Evolutionary conservation across 2,888 invertebrate genomes (phyloP), one percentile per base, ranked within the genome.

Genomic region (Leptura quadrifasciata): DNA sequence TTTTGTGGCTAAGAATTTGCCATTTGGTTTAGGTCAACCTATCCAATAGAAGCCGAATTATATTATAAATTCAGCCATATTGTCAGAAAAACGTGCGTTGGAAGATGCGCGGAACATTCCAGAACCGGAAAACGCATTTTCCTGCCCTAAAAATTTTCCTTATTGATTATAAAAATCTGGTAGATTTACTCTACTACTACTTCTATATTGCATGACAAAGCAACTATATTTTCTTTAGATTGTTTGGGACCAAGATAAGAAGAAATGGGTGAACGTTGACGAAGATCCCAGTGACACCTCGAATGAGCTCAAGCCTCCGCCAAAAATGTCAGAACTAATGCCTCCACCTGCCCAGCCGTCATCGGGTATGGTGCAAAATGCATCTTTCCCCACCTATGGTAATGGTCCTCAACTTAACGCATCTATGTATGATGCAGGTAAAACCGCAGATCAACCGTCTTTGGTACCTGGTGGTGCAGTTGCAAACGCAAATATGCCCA

Each of bases 221-320:
- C n/a, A n/a, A 47, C 27, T n/a, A n/a, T 39, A 3, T 39, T 4
- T n/a, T 47, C 81, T 83, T 55, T 88, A 96, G 96, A 98, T 98
- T 91, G 95, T 98, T 71, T 98, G 97, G 97, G 97, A 98, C 91
- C 91, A 94, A 74, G 93, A 93, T n/a, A 93, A 92, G 85, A 95
- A 97, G 87, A 93, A 93, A 82, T 98, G 98, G 98, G 92, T 93
- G 67, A 96, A 98, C 90, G 92, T 93, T 58, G 96, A 96, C 87
- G 94, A 92, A 31, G 94, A 93, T 79, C 93, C 91, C 6, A 92
- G 92, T 24, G 93, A 91, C 70, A 72, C 88, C 3, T 88, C 88
- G 0, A 85, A 88, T 67, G 89, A 90, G 31, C 88, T 93, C 35
- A 93, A 92, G 82, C 94, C 94, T 57, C 94, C 95, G 18, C 95